Evolutionary conservation across 2,113 vertebrate genomes (phyloP).

Genomic region (Caretta caretta): DNA sequence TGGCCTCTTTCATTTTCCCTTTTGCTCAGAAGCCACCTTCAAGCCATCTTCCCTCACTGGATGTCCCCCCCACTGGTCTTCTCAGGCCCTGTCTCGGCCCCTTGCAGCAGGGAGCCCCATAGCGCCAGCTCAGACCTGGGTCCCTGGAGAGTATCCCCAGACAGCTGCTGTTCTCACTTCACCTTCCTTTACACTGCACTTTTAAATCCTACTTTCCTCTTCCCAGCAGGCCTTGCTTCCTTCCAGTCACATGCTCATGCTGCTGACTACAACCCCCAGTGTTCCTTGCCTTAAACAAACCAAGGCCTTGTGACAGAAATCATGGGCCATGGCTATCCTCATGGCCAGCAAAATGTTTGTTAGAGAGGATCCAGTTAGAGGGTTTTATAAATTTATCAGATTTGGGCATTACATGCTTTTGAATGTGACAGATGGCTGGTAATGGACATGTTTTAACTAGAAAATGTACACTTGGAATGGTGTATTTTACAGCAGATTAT

Average conservation of each 20-base stretch:
- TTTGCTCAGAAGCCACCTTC: not conserved
- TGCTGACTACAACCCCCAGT: not conserved
- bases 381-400: not conserved
- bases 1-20: not conserved
- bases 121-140: not conserved
- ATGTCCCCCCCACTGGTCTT: not conserved
- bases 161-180: not conserved
- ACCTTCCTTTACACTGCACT: not conserved
- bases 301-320: not conserved
- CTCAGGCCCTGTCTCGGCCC: not conserved
- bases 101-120: not conserved
- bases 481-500: not conserved
- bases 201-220: not conserved
- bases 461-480: not conserved
- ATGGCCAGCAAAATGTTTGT: not conserved
- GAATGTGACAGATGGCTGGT: not conserved
- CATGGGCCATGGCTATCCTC: not conserved
- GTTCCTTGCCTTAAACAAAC: not conserved
- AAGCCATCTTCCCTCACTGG: not conserved
- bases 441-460: not conserved
- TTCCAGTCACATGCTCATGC: not conserved
- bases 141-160: not conserved
- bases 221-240: not conserved
- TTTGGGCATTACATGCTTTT: not conserved
- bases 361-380: not conserved